These are phyloP conservation scores for Rhagonycha lutea DNA, from an alignment of 2,888 invertebrate genomes.

Conservation along the genomic window DNA sequence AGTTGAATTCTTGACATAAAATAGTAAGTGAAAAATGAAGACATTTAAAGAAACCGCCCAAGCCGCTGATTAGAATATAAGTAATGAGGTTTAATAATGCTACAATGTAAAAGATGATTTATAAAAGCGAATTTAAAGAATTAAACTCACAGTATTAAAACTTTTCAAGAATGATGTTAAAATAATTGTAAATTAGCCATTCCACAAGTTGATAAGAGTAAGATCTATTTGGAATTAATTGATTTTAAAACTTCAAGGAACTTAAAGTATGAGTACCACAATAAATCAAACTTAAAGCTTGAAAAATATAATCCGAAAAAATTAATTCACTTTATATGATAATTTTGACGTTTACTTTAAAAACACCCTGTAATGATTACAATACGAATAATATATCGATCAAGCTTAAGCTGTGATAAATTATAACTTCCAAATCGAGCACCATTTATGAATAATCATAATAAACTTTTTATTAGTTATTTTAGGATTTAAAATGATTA, in stretches of 20 bases:
- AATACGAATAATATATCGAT: not conserved
- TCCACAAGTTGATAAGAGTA: not conserved
- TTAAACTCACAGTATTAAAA: not conserved
- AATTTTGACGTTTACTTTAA: not conserved
- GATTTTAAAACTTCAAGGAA: not conserved
- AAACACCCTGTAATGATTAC: not conserved
- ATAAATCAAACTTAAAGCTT: not conserved
- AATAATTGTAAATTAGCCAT: not conserved
- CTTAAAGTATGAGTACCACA: not conserved
- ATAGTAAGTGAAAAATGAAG: not conserved
- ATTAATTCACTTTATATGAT: not conserved
- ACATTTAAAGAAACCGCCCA: not conserved
- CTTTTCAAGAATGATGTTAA: not conserved
- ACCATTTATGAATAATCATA: not conserved
- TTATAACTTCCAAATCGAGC: not conserved
- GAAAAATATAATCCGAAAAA: not conserved
- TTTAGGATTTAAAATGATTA: not conserved
- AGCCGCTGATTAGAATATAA: not conserved
- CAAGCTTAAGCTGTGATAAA: not conserved
- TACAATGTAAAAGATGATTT: not conserved
- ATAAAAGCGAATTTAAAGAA: not conserved
- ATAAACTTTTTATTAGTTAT: not conserved
- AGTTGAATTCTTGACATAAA: too few relatives aligned
- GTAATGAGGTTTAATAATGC: not conserved
- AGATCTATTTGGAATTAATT: not conserved